Evolutionary conservation across 1,140 invertebrate genomes (phyloP), one percentile per base, ranked within the genome.

Genomic region (Sycobia sp.): DNA sequence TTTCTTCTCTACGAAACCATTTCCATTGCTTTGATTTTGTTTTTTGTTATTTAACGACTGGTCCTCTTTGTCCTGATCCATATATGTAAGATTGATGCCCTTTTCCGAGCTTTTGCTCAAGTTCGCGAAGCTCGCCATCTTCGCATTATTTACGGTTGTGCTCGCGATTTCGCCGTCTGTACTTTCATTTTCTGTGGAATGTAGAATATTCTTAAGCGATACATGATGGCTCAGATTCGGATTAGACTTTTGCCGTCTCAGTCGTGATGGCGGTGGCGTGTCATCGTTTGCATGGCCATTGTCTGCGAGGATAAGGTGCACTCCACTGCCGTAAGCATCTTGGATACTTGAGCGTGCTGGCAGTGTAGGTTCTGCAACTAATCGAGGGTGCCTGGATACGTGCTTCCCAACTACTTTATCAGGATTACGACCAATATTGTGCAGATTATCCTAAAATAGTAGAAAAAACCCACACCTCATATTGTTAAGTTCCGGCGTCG

Each of bases 371-470:
- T 86, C 84, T 11, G 76, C 68, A 0, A 71, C 69, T 0, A 65
- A n/a, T 14, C 62, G 54, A 0, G 55, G 62, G 22, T 66, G 77
- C 72, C 87, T 84, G 10, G 84, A 86, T 16, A 83, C 73, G 59
- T 87, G 86, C 23, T 84, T 81, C 10, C 84, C 86, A 3, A 87
- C 78, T 67, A 89, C 90, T 77, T 94, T 94, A 77, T 92, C 91
- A 0, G 91, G 90, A 83, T 94, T 89, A 70, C 83, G 84, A 38
- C 84, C 86, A 68, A 84, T 84, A 69, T 86, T 84, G 75, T 84
- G 87, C 72, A 85, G 78, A 71, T 88, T 89, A 74, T 84, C 88
- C 79, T 87, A 79, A 34, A 71, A 82, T 53, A 60, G 57, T 53
- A 53, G 25, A 62, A 62, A 25, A 63, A 23, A 66, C 59, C 59